Evolutionary conservation across 2,797 vertebrate genomes (phyloP).

Genomic region (Periophthalmus magnuspinnatus): DNA sequence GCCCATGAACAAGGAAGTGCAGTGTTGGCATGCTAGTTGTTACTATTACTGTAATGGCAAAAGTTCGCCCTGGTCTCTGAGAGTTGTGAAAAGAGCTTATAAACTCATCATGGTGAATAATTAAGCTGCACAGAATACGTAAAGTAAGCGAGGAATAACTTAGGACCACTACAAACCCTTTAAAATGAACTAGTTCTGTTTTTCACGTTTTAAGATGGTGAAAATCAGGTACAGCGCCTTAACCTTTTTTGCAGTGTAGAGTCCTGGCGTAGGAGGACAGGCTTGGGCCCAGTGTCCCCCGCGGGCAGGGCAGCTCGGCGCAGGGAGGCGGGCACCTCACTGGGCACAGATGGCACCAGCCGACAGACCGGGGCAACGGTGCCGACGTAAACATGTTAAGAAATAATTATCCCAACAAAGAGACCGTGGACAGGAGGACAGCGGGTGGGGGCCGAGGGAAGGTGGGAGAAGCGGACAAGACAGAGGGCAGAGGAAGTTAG

Average conservation of each 20-base stretch:
- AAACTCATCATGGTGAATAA: too few relatives aligned
- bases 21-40: too few relatives aligned
- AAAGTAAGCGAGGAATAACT: too few relatives aligned
- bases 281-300: constrained; percentile 58
- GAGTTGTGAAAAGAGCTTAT: too few relatives aligned
- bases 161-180: too few relatives aligned
- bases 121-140: too few relatives aligned
- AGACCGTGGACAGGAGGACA: constrained; percentile 54
- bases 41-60: too few relatives aligned
- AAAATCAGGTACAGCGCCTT: too few relatives aligned
- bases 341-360: constrained; percentile 73
- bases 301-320: constrained; percentile 63
- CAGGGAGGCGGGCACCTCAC: constrained; percentile 69
- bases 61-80: too few relatives aligned
- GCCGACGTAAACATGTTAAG: constrained; percentile 67
- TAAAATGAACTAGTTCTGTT: too few relatives aligned
- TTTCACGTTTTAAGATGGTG: too few relatives aligned
- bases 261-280: constrained; percentile 54
- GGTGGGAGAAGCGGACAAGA: constrained; percentile 12
- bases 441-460: constrained; percentile 35
- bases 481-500: constrained; percentile 9
- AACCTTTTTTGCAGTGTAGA: constrained; percentile 2
- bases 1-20: too few relatives aligned
- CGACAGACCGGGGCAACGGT: constrained; percentile 55
- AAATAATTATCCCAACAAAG: constrained; percentile 73